These are phyloP conservation scores for Argynnis bischoffii DNA, from an alignment of 2,888 invertebrate genomes.

Conservation along the genomic window DNA sequence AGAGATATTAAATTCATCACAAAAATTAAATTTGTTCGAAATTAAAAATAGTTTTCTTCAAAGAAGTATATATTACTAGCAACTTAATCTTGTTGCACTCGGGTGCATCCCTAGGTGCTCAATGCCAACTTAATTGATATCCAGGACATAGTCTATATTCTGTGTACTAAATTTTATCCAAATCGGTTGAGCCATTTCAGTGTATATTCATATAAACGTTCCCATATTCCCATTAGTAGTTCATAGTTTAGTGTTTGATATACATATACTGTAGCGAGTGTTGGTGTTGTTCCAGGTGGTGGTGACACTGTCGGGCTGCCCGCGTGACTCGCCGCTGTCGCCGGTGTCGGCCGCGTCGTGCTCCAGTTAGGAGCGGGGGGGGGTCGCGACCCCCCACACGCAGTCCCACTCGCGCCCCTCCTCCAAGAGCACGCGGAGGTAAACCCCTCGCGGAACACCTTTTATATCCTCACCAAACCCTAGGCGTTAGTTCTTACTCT, in stretches of 20 bases:
- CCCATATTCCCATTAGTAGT: too few species aligned
- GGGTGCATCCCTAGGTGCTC: too few species aligned
- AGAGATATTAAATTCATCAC: too few species aligned
- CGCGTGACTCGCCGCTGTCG: constrained; percentile 92
- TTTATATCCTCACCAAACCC: constrained; percentile 64
- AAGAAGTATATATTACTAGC: too few species aligned
- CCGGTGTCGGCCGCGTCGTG: constrained; percentile 95
- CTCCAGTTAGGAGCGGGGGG: constrained; percentile 91
- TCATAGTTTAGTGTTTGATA: neutral
- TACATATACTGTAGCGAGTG: neutral
- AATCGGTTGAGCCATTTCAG: too few species aligned
- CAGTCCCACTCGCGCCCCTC: constrained; percentile 80
- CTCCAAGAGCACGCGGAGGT: constrained; percentile 80
- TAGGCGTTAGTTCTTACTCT: constrained; percentile 73
- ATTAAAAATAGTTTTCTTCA: too few species aligned
- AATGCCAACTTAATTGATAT: too few species aligned
- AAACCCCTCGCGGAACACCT: constrained; percentile 61
- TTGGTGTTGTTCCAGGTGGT: constrained; percentile 74
- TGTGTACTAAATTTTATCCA: too few species aligned
- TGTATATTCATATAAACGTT: too few species aligned
- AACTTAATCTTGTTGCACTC: too few species aligned
- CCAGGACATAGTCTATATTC: too few species aligned
- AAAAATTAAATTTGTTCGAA: too few species aligned
- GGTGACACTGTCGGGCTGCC: constrained; percentile 94
- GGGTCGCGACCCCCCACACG: constrained; percentile 81